phyloP scores from a whole-genome alignment of 2,113 vertebrate species.

The Zosterops borbonicus region DNA sequence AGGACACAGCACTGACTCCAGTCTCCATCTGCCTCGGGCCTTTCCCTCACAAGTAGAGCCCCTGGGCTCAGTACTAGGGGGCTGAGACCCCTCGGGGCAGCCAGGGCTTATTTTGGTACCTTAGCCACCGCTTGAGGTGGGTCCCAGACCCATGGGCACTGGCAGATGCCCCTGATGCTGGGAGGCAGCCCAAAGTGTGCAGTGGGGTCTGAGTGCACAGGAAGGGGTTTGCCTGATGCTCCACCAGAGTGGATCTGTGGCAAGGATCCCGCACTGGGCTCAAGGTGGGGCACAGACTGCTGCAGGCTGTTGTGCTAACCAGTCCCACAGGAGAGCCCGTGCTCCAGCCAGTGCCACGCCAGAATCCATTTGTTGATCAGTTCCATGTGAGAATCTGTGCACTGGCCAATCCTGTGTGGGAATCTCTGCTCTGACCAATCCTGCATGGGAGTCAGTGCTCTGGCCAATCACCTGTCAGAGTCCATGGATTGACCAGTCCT shows the following conservation, averaged over 20 bases:
- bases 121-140: rapidly evolving
- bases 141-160: background rate
- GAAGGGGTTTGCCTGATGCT: background rate
- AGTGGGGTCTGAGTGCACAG: background rate
- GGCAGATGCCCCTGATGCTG: background rate
- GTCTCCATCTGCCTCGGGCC: background rate
- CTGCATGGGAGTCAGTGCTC: background rate
- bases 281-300: background rate
- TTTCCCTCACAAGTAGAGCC: background rate
- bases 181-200: background rate
- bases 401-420: background rate
- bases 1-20: background rate
- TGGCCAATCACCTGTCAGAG: background rate
- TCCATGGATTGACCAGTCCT: background rate
- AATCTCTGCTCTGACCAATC: background rate
- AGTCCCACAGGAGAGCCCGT: rapidly evolving
- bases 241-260: background rate
- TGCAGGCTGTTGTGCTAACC: background rate
- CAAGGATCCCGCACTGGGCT: background rate
- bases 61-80: background rate
- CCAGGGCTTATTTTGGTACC: background rate
- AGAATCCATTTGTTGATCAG: background rate
- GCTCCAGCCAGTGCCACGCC: background rate
- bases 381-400: rapidly evolving
- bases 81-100: background rate